phyloP scores from a whole-genome alignment of 2,797 vertebrate species.

The Pseudochromis fuscus region DNA sequence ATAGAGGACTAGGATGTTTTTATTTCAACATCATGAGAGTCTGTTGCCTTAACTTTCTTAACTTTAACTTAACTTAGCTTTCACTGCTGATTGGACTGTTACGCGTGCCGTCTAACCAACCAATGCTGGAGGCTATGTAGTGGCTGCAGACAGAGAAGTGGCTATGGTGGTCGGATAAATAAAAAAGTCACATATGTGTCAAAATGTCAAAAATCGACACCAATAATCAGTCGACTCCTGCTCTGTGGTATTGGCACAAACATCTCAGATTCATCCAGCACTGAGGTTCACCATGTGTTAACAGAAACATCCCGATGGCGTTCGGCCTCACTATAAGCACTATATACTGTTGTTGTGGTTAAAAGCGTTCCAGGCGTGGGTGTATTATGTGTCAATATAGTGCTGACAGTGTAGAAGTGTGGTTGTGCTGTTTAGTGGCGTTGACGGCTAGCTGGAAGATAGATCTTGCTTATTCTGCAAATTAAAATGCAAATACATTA shows the following conservation, averaged over 20 bases:
- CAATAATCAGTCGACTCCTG: no score
- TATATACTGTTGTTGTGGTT: not conserved
- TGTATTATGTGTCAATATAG: slow-evolving; percentile 22
- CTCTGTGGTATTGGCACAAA: not conserved
- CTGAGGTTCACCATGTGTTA: not conserved
- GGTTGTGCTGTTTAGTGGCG: not conserved
- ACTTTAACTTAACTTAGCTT: no score
- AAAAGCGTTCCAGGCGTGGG: slow-evolving; percentile 4
- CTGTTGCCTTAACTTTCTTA: not conserved
- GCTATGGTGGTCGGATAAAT: no score
- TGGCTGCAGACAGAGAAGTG: no score
- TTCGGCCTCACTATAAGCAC: not conserved
- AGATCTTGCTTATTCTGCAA: slow-evolving; percentile 18
- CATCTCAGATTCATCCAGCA: not conserved
- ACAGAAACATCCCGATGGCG: not conserved
- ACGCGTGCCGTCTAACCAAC: no score
- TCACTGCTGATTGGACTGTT: no score
- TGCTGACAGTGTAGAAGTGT: slow-evolving; percentile 4
- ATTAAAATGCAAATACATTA: not conserved
- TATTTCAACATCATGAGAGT: not conserved
- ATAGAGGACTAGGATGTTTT: no score
- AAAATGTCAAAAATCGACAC: no score
- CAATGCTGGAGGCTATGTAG: no score
- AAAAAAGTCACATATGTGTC: no score
- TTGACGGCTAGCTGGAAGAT: slow-evolving; percentile 5